Percentiles rank a stretch among this genome's conserved stretches.
phyloP scores from a whole-genome alignment of 1,140 invertebrate species.

The Trachelipus rathkii region DNA sequence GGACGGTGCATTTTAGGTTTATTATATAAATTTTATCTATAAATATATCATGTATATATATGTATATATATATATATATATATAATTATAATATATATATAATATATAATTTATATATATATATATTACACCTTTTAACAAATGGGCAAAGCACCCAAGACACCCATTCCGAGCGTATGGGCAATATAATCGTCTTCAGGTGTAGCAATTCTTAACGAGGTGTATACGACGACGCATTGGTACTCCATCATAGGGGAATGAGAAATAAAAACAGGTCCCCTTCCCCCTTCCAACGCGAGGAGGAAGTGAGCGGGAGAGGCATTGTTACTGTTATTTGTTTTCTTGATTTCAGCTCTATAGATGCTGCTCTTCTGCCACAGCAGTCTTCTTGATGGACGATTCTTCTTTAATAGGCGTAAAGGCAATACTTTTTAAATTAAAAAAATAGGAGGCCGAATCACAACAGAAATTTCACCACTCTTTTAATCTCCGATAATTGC shows the following conservation, averaged over 20 bases:
- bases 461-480: too few relatives aligned
- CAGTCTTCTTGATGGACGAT: too few relatives aligned
- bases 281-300: background rate
- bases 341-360: too few relatives aligned
- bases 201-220: constrained; percentile 58
- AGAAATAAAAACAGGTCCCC: background rate
- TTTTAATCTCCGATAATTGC: background rate
- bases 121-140: constrained; percentile 40
- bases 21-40: too few relatives aligned
- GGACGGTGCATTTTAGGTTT: too few relatives aligned
- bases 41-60: too few relatives aligned
- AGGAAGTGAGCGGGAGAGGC: background rate
- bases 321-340: background rate
- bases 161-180: constrained; percentile 39
- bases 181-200: constrained; percentile 58
- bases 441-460: too few relatives aligned
- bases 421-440: too few relatives aligned
- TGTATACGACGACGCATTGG: constrained; percentile 80
- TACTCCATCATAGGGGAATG: constrained; percentile 65
- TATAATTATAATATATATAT: too few relatives aligned
- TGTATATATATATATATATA: too few relatives aligned
- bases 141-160: constrained; percentile 37
- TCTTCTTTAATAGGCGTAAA: too few relatives aligned
- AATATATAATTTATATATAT: constrained; percentile 6
- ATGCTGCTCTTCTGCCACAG: too few relatives aligned